Evolutionary conservation across 2,113 vertebrate species (phyloP).

Genomic region (Eonycteris spelaea): DNA sequence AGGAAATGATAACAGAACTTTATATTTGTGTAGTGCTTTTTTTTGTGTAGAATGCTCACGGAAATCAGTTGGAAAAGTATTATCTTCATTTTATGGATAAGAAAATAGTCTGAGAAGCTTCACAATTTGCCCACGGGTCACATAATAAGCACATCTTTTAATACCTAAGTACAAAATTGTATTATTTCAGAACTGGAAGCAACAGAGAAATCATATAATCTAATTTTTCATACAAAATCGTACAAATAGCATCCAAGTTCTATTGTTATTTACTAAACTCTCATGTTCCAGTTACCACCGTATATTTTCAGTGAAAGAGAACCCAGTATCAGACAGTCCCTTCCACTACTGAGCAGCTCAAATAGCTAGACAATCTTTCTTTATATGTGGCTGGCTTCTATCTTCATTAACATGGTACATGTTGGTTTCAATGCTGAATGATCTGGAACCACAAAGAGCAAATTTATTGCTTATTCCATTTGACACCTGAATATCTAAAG

Average conservation of each 20-base stretch:
- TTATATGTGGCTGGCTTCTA: not conserved
- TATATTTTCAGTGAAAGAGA: not conserved
- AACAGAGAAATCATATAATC: not conserved
- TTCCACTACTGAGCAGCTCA: not conserved
- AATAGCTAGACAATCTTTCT: not conserved
- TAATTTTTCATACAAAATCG: not conserved
- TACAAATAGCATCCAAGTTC: not conserved
- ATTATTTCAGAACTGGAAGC: constrained; percentile 28
- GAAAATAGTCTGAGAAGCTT: not conserved
- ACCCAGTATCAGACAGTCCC: not conserved
- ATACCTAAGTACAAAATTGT: not conserved
- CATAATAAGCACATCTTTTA: not conserved
- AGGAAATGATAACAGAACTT: not conserved
- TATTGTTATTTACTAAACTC: not conserved
- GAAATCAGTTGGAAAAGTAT: not conserved
- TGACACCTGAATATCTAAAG: not conserved
- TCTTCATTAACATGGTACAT: not conserved
- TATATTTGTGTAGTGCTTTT: not conserved
- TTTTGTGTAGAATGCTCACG: not conserved
- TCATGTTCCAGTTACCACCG: not conserved
- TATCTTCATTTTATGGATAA: not conserved
- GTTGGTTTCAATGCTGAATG: constrained; percentile 30
- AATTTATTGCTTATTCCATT: not conserved
- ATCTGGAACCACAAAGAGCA: constrained; percentile 47
- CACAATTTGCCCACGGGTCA: not conserved